Conservation (phyloP, 1,140 invertebrate species). For the Drosophila asahinai region DNA sequence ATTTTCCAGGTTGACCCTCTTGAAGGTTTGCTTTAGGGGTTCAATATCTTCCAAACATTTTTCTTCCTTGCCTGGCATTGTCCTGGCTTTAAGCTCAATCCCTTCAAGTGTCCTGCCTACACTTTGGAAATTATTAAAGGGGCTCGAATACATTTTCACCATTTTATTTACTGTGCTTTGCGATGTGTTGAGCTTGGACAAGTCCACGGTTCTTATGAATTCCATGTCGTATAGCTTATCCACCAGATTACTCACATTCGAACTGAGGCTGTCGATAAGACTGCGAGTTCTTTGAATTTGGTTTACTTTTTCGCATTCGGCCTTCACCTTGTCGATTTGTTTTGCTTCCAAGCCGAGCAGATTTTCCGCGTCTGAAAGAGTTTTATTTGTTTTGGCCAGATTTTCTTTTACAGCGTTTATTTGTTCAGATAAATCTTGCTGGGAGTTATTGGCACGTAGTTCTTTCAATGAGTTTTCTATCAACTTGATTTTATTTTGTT, state of each 20-base stretch:
- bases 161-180: neutral
- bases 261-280: neutral
- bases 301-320: neutral
- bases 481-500: neutral
- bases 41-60: neutral
- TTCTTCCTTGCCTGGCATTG: neutral
- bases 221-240: neutral
- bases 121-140: neutral
- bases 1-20: no score
- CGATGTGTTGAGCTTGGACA: neutral
- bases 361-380: neutral
- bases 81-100: no score
- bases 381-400: neutral
- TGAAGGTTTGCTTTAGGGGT: neutral
- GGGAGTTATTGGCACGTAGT: no score
- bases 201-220: neutral
- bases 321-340: neutral
- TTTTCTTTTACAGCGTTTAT: neutral
- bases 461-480: neutral
- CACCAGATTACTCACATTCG: slow-evolving; percentile 7
- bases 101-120: neutral
- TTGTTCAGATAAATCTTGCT: neutral
- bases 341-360: neutral
- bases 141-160: no score
- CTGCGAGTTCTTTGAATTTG: neutral